Evolutionary conservation across 2,113 vertebrate species (phyloP), one percentile per base, ranked within the genome.

Genomic region (Cathartes aura): DNA sequence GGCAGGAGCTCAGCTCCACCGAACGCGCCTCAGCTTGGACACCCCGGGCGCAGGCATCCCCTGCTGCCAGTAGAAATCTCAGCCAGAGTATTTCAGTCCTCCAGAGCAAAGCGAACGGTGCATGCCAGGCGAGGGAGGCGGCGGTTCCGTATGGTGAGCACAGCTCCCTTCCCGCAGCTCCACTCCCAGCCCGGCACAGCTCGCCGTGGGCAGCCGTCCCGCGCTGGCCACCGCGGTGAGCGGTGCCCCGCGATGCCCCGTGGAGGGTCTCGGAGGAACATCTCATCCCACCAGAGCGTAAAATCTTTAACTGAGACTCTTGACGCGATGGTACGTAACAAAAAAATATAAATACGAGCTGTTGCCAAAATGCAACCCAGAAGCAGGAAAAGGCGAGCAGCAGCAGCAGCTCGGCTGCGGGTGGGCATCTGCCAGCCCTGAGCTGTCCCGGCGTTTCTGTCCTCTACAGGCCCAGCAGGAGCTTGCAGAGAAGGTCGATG

Each of bases 401-500:
- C 2, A 15, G 89, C 2, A 81, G 30, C 38, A 71, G 59, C 73
- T 64, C 26, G 7, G 83, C 79, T 50, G 73, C 4, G 17, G 5
- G 48, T 17, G 55, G 52, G 80, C 78, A 81, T 81, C 87, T 74
- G 91, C 72, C 30, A 20, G 70, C 80, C 73, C 92, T 4, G 52
- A 60, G 36, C 1, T 55, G 6, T 40, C 20, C 70, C 2, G 2
- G 56, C 52, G n/a, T 5, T 48, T 85, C 75, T 56, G 91, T 64
- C 85, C 60, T 71, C 71, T 98, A 98, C 0, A 92, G 32, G n/a
- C 95, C 81, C 7, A 86, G 97, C 64, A 99, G 96, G 34, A 99
- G 96, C 15, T 97, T 88, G 62, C 97, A 84, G 76, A 99, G 98
- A 13, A 98, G 97, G 80, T 98, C 56, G 21, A 99, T 97, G 76